Conservation (phyloP, 2,113 vertebrate genomes). For the Stercorarius parasiticus region DNA sequence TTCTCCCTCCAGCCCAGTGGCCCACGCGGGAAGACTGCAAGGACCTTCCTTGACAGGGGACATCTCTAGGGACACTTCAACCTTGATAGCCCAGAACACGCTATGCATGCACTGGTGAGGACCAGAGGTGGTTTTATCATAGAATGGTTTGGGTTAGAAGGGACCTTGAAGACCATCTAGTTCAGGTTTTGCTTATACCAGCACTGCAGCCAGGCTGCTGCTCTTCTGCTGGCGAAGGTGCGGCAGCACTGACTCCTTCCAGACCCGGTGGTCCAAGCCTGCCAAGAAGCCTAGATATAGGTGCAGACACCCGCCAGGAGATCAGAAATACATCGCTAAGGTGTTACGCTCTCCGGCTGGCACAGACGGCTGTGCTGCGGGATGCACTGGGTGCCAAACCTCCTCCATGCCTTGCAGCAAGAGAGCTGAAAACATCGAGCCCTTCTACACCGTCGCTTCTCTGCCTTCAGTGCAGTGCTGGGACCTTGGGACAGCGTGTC, state of each 20-base stretch:
- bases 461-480: neutral
- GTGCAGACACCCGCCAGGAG: neutral
- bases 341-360: neutral
- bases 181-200: neutral
- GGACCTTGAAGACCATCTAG: no score
- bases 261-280: neutral
- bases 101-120: neutral
- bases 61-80: neutral
- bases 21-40: fast-evolving
- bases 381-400: neutral
- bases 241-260: neutral
- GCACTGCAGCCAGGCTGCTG: neutral
- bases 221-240: neutral
- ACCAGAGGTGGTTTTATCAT: neutral
- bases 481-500: neutral
- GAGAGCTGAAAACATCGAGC: neutral
- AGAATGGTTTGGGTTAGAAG: no score
- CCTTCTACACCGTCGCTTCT: neutral
- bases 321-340: neutral
- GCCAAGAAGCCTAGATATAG: neutral
- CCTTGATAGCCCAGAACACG: fast-evolving
- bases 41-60: neutral
- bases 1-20: fast-evolving
- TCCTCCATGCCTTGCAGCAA: neutral
- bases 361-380: neutral